phyloP scores from a whole-genome alignment of 2,888 invertebrate species.

The Macrosoma leucophasiata region DNA sequence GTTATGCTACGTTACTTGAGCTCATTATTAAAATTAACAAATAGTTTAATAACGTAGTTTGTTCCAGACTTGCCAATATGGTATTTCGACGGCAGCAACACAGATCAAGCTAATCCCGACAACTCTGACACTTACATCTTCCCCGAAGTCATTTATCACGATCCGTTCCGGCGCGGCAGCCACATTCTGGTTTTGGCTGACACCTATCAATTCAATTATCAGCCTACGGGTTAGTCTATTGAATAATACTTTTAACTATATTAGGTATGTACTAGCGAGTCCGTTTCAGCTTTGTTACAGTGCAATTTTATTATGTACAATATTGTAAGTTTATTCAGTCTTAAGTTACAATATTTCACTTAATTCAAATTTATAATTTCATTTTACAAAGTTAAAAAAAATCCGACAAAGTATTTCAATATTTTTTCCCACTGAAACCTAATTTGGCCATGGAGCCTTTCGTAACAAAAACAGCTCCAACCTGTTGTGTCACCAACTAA shows the following conservation, averaged over 20 bases:
- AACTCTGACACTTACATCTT: constrained; percentile 85
- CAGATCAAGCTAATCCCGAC: constrained; percentile 77
- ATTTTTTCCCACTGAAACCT: too few species aligned
- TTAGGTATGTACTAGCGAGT: neutral
- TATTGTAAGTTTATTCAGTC: too few species aligned
- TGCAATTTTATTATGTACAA: neutral
- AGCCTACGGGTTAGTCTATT: constrained; percentile 51
- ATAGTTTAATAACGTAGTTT: too few species aligned
- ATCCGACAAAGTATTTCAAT: too few species aligned
- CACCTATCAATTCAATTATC: constrained; percentile 80
- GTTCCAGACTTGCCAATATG: constrained; percentile 81
- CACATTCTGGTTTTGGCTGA: constrained; percentile 86
- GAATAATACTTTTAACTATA: neutral
- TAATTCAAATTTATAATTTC: too few species aligned
- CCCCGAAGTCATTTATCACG: constrained; percentile 86
- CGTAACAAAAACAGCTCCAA: too few species aligned
- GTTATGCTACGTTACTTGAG: too few species aligned
- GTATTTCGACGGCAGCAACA: constrained; percentile 86
- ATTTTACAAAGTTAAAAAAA: too few species aligned
- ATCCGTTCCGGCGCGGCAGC: constrained; percentile 85
- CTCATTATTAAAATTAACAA: too few species aligned
- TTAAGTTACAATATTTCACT: too few species aligned
- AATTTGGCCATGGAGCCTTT: too few species aligned
- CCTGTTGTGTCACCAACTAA: too few species aligned
- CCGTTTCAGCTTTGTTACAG: neutral